phyloP scores from a whole-genome alignment of 2,113 vertebrate genomes.

The Carassius gibelio region DNA sequence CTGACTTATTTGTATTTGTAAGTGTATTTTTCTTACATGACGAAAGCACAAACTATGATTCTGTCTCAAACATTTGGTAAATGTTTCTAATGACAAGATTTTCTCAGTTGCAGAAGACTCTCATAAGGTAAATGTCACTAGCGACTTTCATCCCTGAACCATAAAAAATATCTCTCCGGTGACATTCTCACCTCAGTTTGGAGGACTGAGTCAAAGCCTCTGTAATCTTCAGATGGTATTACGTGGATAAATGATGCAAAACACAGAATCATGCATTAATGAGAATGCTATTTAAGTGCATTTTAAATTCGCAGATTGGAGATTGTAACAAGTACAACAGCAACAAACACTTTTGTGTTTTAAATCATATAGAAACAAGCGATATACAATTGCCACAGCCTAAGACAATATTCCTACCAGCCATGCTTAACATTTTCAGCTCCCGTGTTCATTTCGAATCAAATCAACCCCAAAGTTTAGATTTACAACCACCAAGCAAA shows the following conservation, averaged over 20 bases:
- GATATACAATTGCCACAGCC: not conserved
- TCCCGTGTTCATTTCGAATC: constrained; percentile 15
- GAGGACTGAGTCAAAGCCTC: not conserved
- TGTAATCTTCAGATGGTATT: not conserved
- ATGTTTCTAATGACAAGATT: not conserved
- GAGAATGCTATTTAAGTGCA: not conserved
- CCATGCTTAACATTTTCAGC: not conserved
- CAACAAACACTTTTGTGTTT: not conserved
- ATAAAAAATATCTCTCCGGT: not conserved
- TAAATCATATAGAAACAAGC: not conserved
- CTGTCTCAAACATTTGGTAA: not conserved
- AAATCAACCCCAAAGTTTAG: constrained; percentile 23
- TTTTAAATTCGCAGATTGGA: not conserved
- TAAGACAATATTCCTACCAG: not conserved
- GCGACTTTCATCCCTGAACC: not conserved
- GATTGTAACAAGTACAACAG: not conserved
- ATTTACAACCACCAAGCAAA: constrained; percentile 66
- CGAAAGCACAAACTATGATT: not conserved
- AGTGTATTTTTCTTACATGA: not conserved
- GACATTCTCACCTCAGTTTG: not conserved
- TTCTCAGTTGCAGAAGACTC: not conserved
- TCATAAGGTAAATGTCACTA: not conserved
- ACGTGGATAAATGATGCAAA: not conserved
- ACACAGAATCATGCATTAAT: not conserved
- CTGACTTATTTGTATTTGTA: not conserved